Evolutionary conservation across 2,113 vertebrate species (phyloP).

Genomic region (Alethe castanea): DNA sequence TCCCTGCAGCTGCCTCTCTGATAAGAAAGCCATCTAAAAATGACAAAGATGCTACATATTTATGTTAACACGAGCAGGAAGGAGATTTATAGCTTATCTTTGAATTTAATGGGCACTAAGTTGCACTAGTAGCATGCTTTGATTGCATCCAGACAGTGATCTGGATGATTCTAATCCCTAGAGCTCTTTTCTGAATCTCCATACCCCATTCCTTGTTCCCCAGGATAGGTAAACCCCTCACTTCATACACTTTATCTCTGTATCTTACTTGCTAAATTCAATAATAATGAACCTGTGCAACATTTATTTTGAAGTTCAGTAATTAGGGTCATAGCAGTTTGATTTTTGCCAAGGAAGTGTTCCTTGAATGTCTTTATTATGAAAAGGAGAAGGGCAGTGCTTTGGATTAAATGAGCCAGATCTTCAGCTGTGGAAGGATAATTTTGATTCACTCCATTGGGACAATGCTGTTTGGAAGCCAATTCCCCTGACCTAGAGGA

Average conservation of each 20-base stretch:
- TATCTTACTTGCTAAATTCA: neutral
- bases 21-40: neutral
- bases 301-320: neutral
- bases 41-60: neutral
- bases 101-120: neutral
- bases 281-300: neutral
- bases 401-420: neutral
- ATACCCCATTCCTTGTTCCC: neutral
- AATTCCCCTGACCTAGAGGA: conserved; percentile 8
- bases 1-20: neutral
- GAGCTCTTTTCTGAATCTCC: neutral
- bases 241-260: neutral
- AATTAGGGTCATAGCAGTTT: neutral
- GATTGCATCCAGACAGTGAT: neutral
- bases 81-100: neutral
- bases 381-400: neutral
- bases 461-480: neutral
- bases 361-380: neutral
- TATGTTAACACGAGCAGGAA: neutral
- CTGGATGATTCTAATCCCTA: neutral
- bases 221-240: neutral
- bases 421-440: conserved; percentile 4
- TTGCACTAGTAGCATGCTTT: neutral
- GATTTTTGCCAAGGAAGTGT: neutral
- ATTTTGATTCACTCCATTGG: neutral